Percentiles rank a stretch among this genome's conserved stretches.
phyloP scores from a whole-genome alignment of 2,113 vertebrate species.

The Dinomys branickii region DNA sequence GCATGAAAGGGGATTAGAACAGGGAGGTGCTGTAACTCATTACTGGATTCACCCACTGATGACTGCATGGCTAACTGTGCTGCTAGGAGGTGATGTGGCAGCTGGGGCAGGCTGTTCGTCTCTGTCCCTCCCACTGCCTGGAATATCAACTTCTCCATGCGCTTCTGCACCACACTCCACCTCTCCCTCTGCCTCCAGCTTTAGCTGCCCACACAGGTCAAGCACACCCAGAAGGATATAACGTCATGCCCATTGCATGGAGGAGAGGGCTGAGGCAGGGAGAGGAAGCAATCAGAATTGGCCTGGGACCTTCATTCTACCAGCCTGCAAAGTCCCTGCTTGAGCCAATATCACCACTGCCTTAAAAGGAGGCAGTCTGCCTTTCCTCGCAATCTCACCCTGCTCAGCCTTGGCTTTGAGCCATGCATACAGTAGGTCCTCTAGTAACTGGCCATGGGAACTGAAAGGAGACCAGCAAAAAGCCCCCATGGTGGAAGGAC shows the following conservation, averaged over 20 bases:
- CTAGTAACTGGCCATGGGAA: not conserved
- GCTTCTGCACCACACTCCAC: not conserved
- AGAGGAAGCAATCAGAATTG: not conserved
- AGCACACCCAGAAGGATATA: not conserved
- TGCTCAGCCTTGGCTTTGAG: not conserved
- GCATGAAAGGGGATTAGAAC: not conserved
- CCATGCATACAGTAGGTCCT: not conserved
- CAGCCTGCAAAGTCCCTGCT: not conserved
- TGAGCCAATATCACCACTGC: fast-evolving
- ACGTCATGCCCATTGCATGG: not conserved
- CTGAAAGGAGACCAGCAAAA: not conserved
- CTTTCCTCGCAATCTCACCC: not conserved
- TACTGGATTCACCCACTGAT: not conserved
- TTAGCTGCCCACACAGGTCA: not conserved
- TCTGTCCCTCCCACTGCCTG: not conserved
- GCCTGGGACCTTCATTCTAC: not conserved
- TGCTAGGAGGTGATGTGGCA: not conserved
- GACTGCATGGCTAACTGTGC: not conserved
- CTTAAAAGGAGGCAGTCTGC: not conserved
- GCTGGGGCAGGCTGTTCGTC: not conserved
- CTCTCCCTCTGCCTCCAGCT: not conserved
- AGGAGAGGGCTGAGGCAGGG: not conserved
- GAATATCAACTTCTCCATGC: fast-evolving
- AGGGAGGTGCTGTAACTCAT: not conserved
- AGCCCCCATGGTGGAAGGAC: not conserved